These are phyloP conservation scores for Chaetophractus vellerosus DNA, from an alignment of 2,797 vertebrate genomes.

Conservation along the genomic window DNA sequence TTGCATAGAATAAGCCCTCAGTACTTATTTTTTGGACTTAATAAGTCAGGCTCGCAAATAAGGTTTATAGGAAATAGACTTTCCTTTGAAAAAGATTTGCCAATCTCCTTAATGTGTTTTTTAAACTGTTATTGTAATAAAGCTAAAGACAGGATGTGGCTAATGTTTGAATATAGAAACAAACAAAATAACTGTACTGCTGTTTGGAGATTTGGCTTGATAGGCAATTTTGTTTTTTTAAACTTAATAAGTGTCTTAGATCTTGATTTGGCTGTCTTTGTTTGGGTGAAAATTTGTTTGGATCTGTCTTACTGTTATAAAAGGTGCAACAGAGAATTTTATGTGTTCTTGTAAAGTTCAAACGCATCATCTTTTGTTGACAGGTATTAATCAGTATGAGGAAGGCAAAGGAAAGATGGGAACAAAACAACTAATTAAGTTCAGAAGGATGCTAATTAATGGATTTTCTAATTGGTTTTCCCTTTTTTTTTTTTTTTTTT, in stretches of 20 bases:
- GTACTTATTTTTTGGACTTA: neutral
- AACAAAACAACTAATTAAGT: constrained; percentile 41
- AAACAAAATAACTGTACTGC: constrained; percentile 35
- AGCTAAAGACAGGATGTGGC: neutral
- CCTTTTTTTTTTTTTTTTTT: neutral
- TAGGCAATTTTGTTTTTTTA: neutral
- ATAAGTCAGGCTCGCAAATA: neutral
- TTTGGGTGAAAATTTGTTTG: constrained; percentile 54
- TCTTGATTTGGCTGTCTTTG: constrained; percentile 68
- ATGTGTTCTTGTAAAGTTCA: constrained; percentile 48
- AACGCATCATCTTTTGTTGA: constrained; percentile 50
- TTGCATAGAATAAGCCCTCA: neutral
- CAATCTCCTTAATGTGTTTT: constrained; percentile 52
- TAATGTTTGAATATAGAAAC: constrained; percentile 60
- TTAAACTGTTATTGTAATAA: constrained; percentile 15
- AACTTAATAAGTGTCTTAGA: constrained; percentile 62
- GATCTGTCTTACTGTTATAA: constrained; percentile 56
- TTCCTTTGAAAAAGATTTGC: constrained; percentile 7
- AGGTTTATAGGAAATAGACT: constrained; percentile 26
- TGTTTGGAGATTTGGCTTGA: constrained; percentile 56
- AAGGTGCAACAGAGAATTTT: constrained; percentile 46
- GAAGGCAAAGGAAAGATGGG: constrained; percentile 46
- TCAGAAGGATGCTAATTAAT: constrained; percentile 61
- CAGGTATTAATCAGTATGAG: constrained; percentile 56
- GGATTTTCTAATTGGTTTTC: constrained; percentile 42